Evolutionary conservation across 2,797 vertebrate species (phyloP).

Genomic region (Eleutherodactylus coqui): DNA sequence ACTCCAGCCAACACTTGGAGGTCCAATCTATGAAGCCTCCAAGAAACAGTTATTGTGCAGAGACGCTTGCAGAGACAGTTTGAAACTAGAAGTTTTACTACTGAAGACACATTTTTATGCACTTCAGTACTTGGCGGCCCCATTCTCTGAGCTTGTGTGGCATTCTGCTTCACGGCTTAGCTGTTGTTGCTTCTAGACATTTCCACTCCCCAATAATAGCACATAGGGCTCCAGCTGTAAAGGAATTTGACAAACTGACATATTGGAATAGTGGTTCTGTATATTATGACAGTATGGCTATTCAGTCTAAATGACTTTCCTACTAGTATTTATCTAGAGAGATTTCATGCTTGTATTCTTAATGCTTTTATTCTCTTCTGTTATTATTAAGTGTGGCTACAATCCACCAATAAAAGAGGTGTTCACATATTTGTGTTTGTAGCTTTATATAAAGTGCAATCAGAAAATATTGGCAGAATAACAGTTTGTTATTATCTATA

Average conservation of each 20-base stretch:
- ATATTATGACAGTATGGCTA: not conserved
- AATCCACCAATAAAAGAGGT: not conserved
- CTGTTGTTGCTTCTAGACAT: not conserved
- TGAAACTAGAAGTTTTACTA: not conserved
- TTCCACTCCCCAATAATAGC: not conserved
- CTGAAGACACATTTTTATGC: not conserved
- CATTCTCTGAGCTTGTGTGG: not conserved
- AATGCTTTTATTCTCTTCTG: not conserved
- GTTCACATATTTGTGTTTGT: not conserved
- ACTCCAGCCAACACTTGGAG: not conserved
- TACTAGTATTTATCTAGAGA: not conserved
- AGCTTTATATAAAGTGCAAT: too few relatives aligned
- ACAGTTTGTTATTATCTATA: not conserved
- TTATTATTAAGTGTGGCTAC: not conserved
- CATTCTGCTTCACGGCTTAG: not conserved
- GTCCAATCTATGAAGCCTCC: not conserved
- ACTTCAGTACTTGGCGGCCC: not conserved
- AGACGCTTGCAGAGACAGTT: not conserved
- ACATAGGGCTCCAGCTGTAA: not conserved
- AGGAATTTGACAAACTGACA: slow-evolving; percentile 15
- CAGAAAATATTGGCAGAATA: not conserved
- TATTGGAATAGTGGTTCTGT: not conserved
- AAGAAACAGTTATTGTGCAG: not conserved
- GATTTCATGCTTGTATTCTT: not conserved
- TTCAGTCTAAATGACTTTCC: not conserved